A percentile compares a stretch with the other conserved stretches of the same genome.
These are phyloP conservation scores for Catostylus mosaicus DNA, from an alignment of 30 jellyfish, hydroid and myxozoan species.

Conservation along the genomic window DNA sequence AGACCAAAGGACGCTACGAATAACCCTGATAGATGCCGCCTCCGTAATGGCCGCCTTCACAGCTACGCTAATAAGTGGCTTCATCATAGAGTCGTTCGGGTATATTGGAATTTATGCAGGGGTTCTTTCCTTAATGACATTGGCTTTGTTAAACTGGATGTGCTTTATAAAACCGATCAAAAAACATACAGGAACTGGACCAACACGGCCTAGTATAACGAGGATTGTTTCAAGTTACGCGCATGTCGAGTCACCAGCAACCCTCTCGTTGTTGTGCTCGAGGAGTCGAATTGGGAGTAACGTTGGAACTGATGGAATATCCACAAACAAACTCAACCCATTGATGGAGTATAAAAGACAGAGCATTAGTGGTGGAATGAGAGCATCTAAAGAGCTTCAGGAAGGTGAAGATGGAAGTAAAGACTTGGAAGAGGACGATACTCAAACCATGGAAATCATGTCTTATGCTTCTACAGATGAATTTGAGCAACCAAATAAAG, in stretches of 20 bases:
- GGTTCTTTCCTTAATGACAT: background rate
- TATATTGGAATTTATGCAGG: slow-evolving; percentile 6
- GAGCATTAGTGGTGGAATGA: background rate
- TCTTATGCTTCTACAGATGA: background rate
- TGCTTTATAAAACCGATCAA: slow-evolving; percentile 10
- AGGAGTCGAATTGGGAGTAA: background rate
- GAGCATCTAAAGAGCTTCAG: background rate
- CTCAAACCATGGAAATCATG: background rate
- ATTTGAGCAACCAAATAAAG: background rate
- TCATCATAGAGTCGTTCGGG: slow-evolving; percentile 13
- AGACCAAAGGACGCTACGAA: slow-evolving; percentile 24
- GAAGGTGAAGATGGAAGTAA: background rate
- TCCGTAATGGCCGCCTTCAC: slow-evolving; percentile 38
- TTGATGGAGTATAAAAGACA: background rate
- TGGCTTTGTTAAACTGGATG: slow-evolving; percentile 2
- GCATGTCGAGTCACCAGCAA: background rate
- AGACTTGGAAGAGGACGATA: too few relatives aligned
- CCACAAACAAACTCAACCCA: background rate
- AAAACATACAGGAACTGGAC: background rate
- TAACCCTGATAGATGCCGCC: slow-evolving; percentile 18
- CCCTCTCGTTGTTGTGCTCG: slow-evolving; percentile 2
- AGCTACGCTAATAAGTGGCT: slow-evolving; percentile 36
- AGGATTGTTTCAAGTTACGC: background rate
- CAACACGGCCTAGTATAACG: background rate
- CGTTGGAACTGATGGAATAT: background rate